A percentile compares a stretch with the other conserved stretches of the same genome.
phyloP scores from a whole-genome alignment of 2,113 vertebrate species.

The Hydropotes inermis region DNA sequence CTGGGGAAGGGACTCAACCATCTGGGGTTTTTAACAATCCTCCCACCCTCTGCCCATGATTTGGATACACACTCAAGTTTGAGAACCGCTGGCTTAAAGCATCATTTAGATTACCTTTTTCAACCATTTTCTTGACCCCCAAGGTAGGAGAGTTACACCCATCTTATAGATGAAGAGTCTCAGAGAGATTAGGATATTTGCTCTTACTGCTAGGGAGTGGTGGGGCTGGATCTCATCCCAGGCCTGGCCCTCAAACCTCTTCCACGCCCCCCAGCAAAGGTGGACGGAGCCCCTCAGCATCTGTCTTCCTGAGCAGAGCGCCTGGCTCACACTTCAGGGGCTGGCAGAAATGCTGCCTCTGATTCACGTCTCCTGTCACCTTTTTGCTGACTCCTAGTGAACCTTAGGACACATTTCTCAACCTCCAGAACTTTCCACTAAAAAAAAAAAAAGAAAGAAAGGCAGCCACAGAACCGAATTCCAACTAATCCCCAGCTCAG shows the following conservation, averaged over 20 bases:
- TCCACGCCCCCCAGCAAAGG: neutral
- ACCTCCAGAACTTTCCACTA: neutral
- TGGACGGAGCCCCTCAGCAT: fast-evolving
- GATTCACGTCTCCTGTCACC: neutral
- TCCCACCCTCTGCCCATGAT: neutral
- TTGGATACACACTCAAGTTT: neutral
- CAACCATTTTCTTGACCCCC: neutral
- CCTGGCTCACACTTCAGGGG: fast-evolving
- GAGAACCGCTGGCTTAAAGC: neutral
- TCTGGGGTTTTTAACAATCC: neutral
- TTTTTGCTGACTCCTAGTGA: neutral
- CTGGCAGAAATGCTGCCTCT: neutral
- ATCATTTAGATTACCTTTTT: neutral
- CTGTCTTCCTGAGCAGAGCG: fast-evolving
- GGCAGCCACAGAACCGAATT: neutral
- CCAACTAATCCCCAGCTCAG: neutral
- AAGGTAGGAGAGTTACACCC: neutral
- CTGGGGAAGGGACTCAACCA: neutral
- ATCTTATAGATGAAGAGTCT: neutral
- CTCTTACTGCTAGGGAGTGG: neutral
- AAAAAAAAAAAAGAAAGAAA: neutral
- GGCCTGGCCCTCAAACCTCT: neutral
- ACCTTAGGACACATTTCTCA: neutral
- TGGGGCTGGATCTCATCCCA: neutral
- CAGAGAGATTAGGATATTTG: neutral